Evolutionary conservation across 2,888 invertebrate genomes (phyloP).

Genomic region (Sisyra terminalis): DNA sequence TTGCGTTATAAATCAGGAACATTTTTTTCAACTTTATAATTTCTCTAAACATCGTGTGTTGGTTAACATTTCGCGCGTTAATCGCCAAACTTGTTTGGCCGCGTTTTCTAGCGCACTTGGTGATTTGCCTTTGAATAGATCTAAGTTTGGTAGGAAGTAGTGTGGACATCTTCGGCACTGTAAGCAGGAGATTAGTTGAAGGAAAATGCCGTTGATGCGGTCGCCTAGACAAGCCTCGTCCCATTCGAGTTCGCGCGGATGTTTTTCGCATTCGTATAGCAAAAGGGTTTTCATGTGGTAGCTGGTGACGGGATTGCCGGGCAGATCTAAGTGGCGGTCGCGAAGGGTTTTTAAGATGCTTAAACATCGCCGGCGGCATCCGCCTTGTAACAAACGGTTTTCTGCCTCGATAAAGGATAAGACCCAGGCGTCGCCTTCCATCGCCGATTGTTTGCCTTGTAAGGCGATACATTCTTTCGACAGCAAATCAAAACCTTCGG

Average conservation of each 20-base stretch:
- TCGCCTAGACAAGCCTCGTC: conserved; percentile 82
- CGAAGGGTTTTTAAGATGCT: conserved; percentile 79
- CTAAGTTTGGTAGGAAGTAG: conserved; percentile 85
- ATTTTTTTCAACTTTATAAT: conserved; percentile 36
- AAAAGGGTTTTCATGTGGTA: conserved; percentile 83
- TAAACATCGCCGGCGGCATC: conserved; percentile 71
- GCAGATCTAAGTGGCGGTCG: conserved; percentile 75
- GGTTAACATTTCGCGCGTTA: conserved; percentile 79
- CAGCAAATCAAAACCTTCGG: conserved; percentile 84
- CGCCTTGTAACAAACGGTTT: conserved; percentile 70
- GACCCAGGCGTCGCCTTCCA: conserved; percentile 95
- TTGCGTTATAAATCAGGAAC: background rate
- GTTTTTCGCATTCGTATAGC: conserved; percentile 92
- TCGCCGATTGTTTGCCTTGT: conserved; percentile 71
- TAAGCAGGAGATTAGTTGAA: conserved; percentile 90
- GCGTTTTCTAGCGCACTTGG: conserved; percentile 81
- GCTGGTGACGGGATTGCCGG: conserved; percentile 76
- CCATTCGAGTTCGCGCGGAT: conserved; percentile 87
- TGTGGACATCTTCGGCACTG: conserved; percentile 90
- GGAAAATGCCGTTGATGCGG: conserved; percentile 80
- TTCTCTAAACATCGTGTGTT: conserved; percentile 83
- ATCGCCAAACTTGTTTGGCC: conserved; percentile 84
- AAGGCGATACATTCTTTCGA: conserved; percentile 71
- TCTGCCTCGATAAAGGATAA: conserved; percentile 83
- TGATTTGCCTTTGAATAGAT: conserved; percentile 84